Base-by-base conservation (phyloP, 2,113 vertebrate species). In the Bubalus kerabau region DNA sequence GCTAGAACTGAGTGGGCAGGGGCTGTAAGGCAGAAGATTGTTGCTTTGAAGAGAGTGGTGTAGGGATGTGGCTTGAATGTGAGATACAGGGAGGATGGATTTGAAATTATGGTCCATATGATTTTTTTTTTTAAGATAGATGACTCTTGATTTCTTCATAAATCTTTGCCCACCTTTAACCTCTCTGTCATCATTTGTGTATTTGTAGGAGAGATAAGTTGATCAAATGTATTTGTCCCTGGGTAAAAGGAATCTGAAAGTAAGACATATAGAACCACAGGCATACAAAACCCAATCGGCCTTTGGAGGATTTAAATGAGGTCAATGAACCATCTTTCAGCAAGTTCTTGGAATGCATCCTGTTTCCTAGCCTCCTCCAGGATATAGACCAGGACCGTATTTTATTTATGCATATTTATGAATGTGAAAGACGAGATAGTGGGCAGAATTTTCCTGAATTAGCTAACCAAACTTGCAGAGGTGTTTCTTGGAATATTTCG, bases 271-370 rank as follows among this genome's bases (percentile, higher is more conserved):
- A 98, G 82, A 97, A 78, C 7, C 54, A 71, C 13, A 23, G 54
- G 95, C 92, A 0, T 87, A 86, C 80, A 97, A 97, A 97, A 87
- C 59, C 97, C 95, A 74, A 8, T 74, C 30, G n/a, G 97, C 93
- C 97, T 98, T 95, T 95, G 92, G 98, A 97, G 89, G 97, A 97
- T 98, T 92, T 97, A 94, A 98, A 97, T 97, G 98, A 98, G 98
- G 98, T 98, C 98, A 97, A 57, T 93, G 87, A 98, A 96, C 64
- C 95, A 30, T 86, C 94, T 97, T 97, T 98, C 96, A 96, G 97
- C 97, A 96, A 96, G 98, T 98, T 97, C 98, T 97, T 96, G 97
- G 95, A 98, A 97, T 98, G 94, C 87, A 97, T 95, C 60, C 94
- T 95, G 83, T 86, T 84, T 96, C 76, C 64, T 84, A 52, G 48